phyloP scores from a whole-genome alignment of 2,113 vertebrate species.

The Todiramphus chloris region DNA sequence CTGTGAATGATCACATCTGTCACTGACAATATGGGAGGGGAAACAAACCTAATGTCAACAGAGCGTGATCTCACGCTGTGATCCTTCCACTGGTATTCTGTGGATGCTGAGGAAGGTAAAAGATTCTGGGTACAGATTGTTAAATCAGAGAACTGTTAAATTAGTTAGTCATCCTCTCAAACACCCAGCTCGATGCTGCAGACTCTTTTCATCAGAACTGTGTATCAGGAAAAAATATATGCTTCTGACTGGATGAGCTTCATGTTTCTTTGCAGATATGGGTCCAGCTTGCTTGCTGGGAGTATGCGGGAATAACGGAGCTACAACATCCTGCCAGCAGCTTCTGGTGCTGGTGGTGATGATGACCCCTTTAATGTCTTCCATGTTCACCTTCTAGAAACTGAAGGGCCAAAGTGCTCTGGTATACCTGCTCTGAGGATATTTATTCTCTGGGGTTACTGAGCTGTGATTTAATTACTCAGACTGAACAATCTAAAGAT shows the following conservation, averaged over 20 bases:
- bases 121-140: background rate
- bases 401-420: background rate
- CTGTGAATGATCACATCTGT: background rate
- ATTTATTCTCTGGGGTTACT: background rate
- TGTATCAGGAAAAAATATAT: background rate
- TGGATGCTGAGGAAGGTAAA: background rate
- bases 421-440: background rate
- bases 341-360: background rate
- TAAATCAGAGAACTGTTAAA: background rate
- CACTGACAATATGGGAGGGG: background rate
- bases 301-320: background rate
- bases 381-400: background rate
- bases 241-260: background rate
- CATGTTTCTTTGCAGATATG: background rate
- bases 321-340: background rate
- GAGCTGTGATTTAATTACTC: background rate
- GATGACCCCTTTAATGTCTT: background rate
- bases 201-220: background rate
- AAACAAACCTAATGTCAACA: background rate
- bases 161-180: background rate
- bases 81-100: background rate
- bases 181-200: background rate
- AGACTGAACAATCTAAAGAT: background rate
- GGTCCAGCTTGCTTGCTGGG: background rate
- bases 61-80: background rate